phyloP scores from a whole-genome alignment of 2,113 vertebrate species.

The Rutilus rutilus region DNA sequence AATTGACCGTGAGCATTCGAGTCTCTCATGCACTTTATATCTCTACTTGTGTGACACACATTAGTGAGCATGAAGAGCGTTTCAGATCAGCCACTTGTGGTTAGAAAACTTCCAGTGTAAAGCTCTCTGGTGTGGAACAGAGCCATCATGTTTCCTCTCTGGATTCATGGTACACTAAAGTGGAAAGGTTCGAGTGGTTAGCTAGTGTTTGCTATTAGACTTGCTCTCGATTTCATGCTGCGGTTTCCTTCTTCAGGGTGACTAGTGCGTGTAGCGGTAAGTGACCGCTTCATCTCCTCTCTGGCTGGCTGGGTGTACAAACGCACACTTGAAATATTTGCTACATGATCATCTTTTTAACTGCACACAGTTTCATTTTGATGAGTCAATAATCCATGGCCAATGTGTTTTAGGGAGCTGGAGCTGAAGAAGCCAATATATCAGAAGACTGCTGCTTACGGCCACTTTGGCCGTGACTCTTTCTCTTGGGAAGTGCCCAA shows the following conservation, averaged over 20 bases:
- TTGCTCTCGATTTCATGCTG: slow-evolving; percentile 27
- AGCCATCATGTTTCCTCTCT: slow-evolving; percentile 1
- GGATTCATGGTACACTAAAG: not conserved
- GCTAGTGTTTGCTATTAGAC: not conserved
- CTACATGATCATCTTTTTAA: slow-evolving; percentile 37
- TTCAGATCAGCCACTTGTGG: not conserved
- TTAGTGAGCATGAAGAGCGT: not conserved
- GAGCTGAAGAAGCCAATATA: slow-evolving; percentile 99
- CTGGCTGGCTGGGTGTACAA: slow-evolving; percentile 46
- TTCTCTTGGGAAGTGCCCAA: slow-evolving; percentile 98
- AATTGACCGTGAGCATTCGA: too few relatives aligned
- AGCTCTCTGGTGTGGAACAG: not conserved
- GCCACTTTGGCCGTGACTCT: slow-evolving; percentile 97
- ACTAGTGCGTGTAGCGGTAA: not conserved
- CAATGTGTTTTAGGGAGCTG: slow-evolving; percentile 99
- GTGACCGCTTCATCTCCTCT: slow-evolving; percentile 15
- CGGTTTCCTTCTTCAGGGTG: slow-evolving; percentile 3
- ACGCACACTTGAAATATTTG: not conserved
- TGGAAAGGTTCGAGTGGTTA: not conserved
- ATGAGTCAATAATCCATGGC: slow-evolving; percentile 82
- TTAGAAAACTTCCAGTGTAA: too few relatives aligned
- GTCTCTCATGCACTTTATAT: not conserved
- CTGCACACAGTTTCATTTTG: slow-evolving; percentile 32
- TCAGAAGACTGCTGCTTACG: slow-evolving; percentile 97
- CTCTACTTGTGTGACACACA: not conserved